Percentiles rank a stretch among this genome's conserved stretches.
These are phyloP conservation scores for western clawed frog (Xenopus tropicalis) DNA, from an alignment of 2,113 vertebrate genomes.

Conservation along the genomic window UCB_Xtro_10.0 CM004443.2:50311501-50312000, in stretches of 20 bases:
- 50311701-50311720: conserved; percentile 36
- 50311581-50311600: conserved; percentile 51
- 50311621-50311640: conserved; percentile 54
- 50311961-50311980: no score
- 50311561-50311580: conserved; percentile 40
- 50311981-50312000: no score
- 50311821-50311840: no score
- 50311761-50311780: conserved; percentile 16
- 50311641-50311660: conserved; percentile 42
- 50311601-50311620: conserved; percentile 56
- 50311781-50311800: no score
- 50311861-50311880: no score
- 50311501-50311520: conserved; percentile 39
- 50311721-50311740: conserved; percentile 36
- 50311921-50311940: no score
- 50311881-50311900: no score
- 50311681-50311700: conserved; percentile 46
- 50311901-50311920: no score
- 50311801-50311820: no score
- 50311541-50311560: conserved; percentile 50
- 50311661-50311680: conserved; percentile 47
- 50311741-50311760: conserved; percentile 33
- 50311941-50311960: no score
- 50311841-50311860: no score
- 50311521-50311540: conserved; percentile 42